These are phyloP conservation scores for Standfussiana lucernea DNA, from an alignment of 2,888 invertebrate species.

Conservation along the genomic window DNA sequence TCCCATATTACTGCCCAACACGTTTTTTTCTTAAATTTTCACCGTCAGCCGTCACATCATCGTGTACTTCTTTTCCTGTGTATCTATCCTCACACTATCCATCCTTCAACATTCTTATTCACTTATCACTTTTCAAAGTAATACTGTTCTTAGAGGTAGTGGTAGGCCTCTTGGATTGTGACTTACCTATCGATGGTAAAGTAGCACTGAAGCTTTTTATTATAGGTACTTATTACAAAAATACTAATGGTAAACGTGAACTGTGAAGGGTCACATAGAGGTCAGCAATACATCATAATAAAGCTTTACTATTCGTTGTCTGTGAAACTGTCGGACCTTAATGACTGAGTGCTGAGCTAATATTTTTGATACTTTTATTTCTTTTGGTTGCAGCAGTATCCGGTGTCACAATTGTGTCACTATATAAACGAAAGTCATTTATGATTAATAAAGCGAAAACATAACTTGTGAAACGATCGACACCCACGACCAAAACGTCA, in stretches of 20 bases:
- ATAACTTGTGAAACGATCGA: background rate
- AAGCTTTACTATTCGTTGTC: conserved; percentile 3
- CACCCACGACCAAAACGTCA: conserved; percentile 3
- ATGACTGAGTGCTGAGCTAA: conserved; percentile 22
- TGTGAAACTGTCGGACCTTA: conserved; percentile 19
- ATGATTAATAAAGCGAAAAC: conserved; percentile 16
- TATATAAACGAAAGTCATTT: conserved; percentile 16
- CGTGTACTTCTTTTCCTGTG: background rate
- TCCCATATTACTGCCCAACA: background rate
- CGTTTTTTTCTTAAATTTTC: background rate
- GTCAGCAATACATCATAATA: background rate
- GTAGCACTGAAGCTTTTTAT: background rate
- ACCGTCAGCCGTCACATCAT: background rate
- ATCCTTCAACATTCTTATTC: background rate
- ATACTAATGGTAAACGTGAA: background rate
- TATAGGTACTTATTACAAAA: background rate
- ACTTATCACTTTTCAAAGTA: background rate
- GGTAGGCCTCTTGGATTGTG: too few relatives aligned
- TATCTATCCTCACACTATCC: background rate
- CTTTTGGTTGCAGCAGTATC: background rate
- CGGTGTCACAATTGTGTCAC: conserved; percentile 24
- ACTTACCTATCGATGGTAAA: background rate
- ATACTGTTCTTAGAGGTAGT: background rate
- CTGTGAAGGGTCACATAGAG: background rate
- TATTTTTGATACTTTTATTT: conserved; percentile 3